Conservation (phyloP, 1,140 invertebrate genomes). For the Oreohelix idahoensis region DNA sequence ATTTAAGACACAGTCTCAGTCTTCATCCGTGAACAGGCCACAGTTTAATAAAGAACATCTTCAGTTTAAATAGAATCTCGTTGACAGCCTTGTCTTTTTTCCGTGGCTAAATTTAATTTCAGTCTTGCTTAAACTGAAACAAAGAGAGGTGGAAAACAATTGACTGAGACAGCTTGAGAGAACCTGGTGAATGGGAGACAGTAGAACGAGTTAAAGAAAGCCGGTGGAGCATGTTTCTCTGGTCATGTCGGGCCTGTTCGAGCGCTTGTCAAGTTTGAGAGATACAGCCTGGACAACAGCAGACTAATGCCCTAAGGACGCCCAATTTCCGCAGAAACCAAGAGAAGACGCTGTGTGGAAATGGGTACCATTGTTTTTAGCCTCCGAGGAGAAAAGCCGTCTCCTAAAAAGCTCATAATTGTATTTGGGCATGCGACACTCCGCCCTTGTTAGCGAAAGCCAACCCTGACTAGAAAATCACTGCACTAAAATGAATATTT, state of each 20-base stretch:
- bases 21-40: too few relatives aligned
- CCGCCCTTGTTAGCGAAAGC: conserved; percentile 22
- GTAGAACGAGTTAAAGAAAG: too few relatives aligned
- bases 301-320: conserved; percentile 22
- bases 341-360: not conserved
- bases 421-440: conserved; percentile 36
- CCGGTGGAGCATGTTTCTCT: not conserved
- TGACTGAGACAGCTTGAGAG: not conserved
- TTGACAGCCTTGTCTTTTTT: not conserved
- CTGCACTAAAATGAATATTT: conserved; percentile 14
- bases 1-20: too few relatives aligned
- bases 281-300: conserved; percentile 10
- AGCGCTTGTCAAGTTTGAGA: not conserved
- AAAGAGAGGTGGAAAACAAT: not conserved
- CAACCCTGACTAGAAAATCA: conserved; percentile 25
- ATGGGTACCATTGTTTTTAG: conserved; percentile 19
- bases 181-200: too few relatives aligned
- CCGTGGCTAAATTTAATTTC: not conserved
- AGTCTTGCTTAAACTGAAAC: not conserved
- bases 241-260: not conserved
- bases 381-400: not conserved
- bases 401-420: conserved; percentile 23
- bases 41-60: too few relatives aligned
- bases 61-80: too few relatives aligned
- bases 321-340: conserved; percentile 26